Evolutionary conservation across 1,140 invertebrate genomes (phyloP).

Genomic region (Mercenaria mercenaria): DNA sequence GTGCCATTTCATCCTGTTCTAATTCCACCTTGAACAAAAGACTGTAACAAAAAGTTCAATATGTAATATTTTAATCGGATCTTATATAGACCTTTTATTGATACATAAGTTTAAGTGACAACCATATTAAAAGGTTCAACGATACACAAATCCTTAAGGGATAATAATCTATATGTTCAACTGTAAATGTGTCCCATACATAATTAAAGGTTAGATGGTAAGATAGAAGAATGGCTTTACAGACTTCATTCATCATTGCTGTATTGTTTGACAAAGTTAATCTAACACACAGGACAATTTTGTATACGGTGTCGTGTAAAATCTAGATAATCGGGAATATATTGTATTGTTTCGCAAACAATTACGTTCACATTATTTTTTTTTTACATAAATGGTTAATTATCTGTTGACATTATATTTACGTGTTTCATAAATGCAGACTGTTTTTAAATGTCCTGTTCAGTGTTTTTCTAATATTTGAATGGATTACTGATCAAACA

Average conservation of each 20-base stretch:
- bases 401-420: background rate
- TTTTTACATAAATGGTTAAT: background rate
- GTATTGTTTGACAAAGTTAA: background rate
- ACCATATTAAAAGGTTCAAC: conserved; percentile 5
- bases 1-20: background rate
- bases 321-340: background rate
- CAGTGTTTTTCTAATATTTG: no score
- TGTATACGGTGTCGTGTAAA: background rate
- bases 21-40: background rate
- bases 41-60: background rate
- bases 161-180: background rate
- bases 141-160: background rate
- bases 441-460: no score
- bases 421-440: background rate
- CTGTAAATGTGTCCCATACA: background rate
- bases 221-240: background rate
- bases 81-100: background rate
- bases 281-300: background rate
- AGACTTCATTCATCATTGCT: background rate
- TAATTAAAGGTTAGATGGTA: conserved; percentile 20
- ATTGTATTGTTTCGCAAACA: background rate
- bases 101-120: conserved; percentile 7
- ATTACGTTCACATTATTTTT: background rate
- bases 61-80: conserved; percentile 6
- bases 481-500: no score